Base-by-base conservation (phyloP, 2,888 invertebrate species). In the Dasysyrphus tricinctus region DNA sequence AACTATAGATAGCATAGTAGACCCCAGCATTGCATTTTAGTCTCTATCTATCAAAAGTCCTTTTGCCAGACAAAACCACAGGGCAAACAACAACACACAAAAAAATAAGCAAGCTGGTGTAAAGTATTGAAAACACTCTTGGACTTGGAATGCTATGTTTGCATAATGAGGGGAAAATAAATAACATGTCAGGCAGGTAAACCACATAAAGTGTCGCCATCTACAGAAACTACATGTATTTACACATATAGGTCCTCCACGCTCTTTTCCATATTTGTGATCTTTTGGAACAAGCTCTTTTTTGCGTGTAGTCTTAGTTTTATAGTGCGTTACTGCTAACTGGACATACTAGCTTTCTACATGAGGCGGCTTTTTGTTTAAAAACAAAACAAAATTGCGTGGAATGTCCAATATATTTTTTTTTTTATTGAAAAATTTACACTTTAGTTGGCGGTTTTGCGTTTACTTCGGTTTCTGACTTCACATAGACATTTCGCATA, bases 111-210 rank as follows among this genome's bases (percentile, higher is more conserved):
- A 14, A 34, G n/a, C 3, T 34, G 42, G 75, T 63, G 59, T 72
- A 78, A 73, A 78, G 75, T 78, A 77, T 54, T 54, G 69, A 76
- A 80, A 63, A 65, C 75, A 56, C 44, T 54, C 73, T 59, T 47
- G 11, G 29, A 49, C 65, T 63, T 54, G 81, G 82, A 82, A 82
- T 82, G 81, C 86, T 79, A 74, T 86, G 86, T 86, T 82, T 86
- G 86, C 86, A 86, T 86, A 86, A 86, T 86, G 86, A 82, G 82
- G 79, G 59, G 67, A 86, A 86, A 82, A 86, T 86, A 82, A 86
- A 86, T 86, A 86, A 86, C 86, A 79, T 72, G 82, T 67, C 79
- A 56, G 79, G 57, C 75, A 61, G 79, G 56, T 63, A 82, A 49
- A 75, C 78, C 78, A 79, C 86, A 86, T 86, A 86, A 86, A 86